phyloP scores from a whole-genome alignment of 2,113 vertebrate species.

The Neogale vison region DNA sequence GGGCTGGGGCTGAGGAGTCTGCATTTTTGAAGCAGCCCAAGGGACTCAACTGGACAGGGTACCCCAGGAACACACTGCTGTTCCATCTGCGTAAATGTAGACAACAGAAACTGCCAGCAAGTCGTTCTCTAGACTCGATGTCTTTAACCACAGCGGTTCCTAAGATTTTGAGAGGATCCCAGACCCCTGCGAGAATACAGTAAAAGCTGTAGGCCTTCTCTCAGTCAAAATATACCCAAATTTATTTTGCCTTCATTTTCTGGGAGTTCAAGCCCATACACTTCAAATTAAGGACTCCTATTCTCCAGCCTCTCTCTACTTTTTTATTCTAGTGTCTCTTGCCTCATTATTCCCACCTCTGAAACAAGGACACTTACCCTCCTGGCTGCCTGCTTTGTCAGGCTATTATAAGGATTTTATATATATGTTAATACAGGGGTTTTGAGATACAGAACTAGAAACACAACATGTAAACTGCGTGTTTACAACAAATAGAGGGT shows the following conservation, averaged over 20 bases:
- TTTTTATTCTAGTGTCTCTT: background rate
- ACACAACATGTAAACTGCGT: background rate
- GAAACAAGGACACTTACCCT: background rate
- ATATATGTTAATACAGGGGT: background rate
- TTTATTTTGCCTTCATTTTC: background rate
- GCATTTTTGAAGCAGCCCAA: background rate
- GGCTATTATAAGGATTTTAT: background rate
- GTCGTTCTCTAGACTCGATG: background rate
- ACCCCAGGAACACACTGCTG: no score
- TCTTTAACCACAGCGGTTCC: background rate
- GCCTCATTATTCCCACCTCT: background rate
- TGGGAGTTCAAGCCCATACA: background rate
- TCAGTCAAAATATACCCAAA: background rate
- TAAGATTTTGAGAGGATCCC: background rate
- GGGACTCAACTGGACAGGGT: background rate
- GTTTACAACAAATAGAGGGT: background rate
- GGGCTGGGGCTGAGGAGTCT: background rate
- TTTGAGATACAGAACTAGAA: conserved; percentile 24
- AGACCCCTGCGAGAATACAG: background rate
- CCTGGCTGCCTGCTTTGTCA: background rate
- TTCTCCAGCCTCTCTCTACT: background rate
- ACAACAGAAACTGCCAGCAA: background rate
- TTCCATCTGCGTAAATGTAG: background rate
- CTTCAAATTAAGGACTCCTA: background rate
- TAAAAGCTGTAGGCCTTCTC: background rate